Evolutionary conservation across 2,113 vertebrate species (phyloP).

Genomic region (Poeciliopsis retropinna): DNA sequence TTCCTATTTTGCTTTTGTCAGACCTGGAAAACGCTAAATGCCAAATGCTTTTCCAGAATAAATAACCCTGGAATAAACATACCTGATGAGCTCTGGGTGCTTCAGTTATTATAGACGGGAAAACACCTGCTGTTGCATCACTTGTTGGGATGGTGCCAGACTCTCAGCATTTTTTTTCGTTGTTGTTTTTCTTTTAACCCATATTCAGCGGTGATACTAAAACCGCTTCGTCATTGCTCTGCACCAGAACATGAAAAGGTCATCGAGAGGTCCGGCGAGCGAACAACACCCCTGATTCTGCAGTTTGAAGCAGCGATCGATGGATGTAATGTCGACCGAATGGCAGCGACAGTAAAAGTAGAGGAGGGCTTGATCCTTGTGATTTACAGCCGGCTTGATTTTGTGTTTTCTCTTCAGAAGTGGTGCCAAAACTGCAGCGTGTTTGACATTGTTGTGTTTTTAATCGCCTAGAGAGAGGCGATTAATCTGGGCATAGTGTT

Average conservation of each 20-base stretch:
- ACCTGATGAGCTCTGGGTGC: too few species aligned
- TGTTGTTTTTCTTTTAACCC: slow-evolving; percentile 1
- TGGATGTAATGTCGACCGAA: neutral
- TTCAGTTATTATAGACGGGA: neutral
- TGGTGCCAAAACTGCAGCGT: neutral
- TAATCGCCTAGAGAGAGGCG: too few species aligned
- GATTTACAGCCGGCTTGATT: neutral
- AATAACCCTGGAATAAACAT: too few species aligned
- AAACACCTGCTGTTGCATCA: slow-evolving; percentile 28
- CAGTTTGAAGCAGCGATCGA: neutral
- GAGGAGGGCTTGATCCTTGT: neutral
- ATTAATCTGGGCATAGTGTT: too few species aligned
- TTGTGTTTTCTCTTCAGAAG: neutral
- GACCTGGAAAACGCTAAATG: too few species aligned
- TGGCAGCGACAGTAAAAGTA: neutral
- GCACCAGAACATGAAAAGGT: neutral
- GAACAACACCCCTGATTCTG: neutral
- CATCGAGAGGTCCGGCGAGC: neutral
- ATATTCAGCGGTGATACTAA: neutral
- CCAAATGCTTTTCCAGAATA: too few species aligned
- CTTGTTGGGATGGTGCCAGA: neutral
- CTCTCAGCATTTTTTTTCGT: neutral
- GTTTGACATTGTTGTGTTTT: neutral
- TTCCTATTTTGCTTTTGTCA: too few species aligned
- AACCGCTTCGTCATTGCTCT: neutral